phyloP scores from a whole-genome alignment of 2,797 vertebrate species.

The Oryzias sinensis region DNA sequence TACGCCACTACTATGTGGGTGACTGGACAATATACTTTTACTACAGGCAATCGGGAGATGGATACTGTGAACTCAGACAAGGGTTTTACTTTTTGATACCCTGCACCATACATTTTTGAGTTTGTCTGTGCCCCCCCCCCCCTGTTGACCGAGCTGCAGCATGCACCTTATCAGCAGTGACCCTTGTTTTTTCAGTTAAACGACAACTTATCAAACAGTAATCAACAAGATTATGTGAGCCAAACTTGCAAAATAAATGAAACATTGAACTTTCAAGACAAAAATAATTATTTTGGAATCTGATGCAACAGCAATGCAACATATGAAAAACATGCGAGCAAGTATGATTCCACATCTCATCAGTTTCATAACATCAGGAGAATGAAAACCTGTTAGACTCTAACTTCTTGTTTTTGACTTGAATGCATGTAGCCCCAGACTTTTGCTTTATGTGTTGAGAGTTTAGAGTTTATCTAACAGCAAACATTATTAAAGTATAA shows the following conservation, averaged over 20 bases:
- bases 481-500: background rate
- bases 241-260: conserved; percentile 11
- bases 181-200: conserved; percentile 9
- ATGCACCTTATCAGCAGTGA: background rate
- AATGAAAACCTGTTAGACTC: conserved; percentile 14
- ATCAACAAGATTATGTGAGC: conserved; percentile 27
- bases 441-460: background rate
- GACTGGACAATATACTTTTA: too few species aligned
- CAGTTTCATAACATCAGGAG: conserved; percentile 32
- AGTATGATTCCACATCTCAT: conserved; percentile 32
- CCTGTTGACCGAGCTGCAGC: too few species aligned
- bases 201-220: conserved; percentile 31
- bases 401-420: too few species aligned
- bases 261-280: conserved; percentile 36
- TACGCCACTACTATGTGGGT: too few species aligned
- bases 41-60: too few species aligned
- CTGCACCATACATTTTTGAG: too few species aligned
- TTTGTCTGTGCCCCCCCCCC: too few species aligned
- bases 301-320: conserved; percentile 65
- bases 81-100: too few species aligned
- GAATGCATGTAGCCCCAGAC: too few species aligned
- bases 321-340: conserved; percentile 48
- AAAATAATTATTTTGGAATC: conserved; percentile 38
- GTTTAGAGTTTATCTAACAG: conserved; percentile 2
- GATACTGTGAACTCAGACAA: too few species aligned